Evolutionary conservation across 2,888 invertebrate genomes (phyloP).

Genomic region (Tinea trinotella): DNA sequence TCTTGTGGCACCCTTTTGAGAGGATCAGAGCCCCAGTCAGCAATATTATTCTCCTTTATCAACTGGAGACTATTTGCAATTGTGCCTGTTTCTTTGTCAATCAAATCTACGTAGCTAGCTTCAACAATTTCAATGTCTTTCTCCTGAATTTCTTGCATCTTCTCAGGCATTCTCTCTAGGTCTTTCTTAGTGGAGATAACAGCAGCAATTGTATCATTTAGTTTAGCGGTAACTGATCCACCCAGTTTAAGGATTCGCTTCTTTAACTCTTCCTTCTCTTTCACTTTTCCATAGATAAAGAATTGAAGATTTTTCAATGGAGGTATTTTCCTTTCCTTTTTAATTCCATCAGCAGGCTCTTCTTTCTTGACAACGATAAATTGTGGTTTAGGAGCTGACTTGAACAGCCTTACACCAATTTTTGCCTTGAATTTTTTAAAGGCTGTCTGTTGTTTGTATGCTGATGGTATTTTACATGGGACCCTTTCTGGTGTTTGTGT

Average conservation of each 20-base stretch:
- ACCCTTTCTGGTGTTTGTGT: constrained; percentile 81
- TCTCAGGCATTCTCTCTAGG: constrained; percentile 76
- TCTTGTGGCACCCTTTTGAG: constrained; percentile 64
- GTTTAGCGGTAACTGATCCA: constrained; percentile 78
- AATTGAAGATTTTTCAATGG: constrained; percentile 86
- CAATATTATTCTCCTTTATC: constrained; percentile 81
- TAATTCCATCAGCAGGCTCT: constrained; percentile 58
- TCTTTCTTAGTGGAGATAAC: constrained; percentile 81
- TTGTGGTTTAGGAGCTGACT: constrained; percentile 39
- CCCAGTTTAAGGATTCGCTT: constrained; percentile 81
- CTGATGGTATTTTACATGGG: constrained; percentile 78
- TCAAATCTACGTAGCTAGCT: constrained; percentile 80
- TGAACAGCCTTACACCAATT: constrained; percentile 70
- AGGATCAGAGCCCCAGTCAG: constrained; percentile 87
- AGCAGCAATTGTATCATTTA: constrained; percentile 78
- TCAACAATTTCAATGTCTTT: constrained; percentile 86
- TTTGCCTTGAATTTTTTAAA: constrained; percentile 76
- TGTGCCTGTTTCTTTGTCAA: constrained; percentile 70
- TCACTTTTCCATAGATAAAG: constrained; percentile 74
- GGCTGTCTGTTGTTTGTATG: constrained; percentile 69
- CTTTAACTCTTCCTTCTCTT: constrained; percentile 76
- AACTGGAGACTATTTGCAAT: constrained; percentile 74
- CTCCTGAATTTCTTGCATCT: constrained; percentile 77
- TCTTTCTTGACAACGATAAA: constrained; percentile 63
- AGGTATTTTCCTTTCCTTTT: constrained; percentile 75